Evolutionary conservation across 2,888 invertebrate genomes (phyloP).

Genomic region (Leptinotarsa juncta): DNA sequence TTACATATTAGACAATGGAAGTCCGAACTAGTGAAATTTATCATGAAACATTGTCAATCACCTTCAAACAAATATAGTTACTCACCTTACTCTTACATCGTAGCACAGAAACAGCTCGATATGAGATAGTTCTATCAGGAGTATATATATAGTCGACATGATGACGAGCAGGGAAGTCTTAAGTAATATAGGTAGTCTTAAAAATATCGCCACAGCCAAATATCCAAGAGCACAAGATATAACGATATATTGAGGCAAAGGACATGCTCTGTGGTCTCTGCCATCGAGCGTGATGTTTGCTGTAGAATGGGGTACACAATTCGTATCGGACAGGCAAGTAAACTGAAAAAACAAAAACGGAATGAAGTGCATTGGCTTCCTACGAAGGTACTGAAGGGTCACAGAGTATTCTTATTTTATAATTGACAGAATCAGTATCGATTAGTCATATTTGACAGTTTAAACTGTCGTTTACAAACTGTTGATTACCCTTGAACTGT

Average conservation of each 20-base stretch:
- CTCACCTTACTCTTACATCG: slow-evolving; percentile 81
- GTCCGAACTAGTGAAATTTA: no score
- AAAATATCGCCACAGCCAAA: slow-evolving; percentile 86
- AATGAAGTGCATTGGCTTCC: background rate
- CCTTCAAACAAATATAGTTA: slow-evolving; percentile 41
- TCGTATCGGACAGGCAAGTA: slow-evolving; percentile 71
- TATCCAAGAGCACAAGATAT: slow-evolving; percentile 87
- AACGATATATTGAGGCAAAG: slow-evolving; percentile 88
- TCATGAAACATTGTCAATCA: no score
- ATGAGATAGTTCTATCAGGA: slow-evolving; percentile 86
- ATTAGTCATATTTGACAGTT: no score
- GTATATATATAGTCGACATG: slow-evolving; percentile 83
- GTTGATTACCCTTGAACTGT: no score
- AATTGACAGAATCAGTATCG: no score
- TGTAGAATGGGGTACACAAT: slow-evolving; percentile 66
- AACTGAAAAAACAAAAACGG: slow-evolving; percentile 66
- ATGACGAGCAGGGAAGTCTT: slow-evolving; percentile 82
- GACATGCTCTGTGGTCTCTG: slow-evolving; percentile 81
- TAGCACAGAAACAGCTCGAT: slow-evolving; percentile 84
- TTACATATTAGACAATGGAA: no score
- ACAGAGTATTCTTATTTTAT: background rate
- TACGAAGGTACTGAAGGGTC: slow-evolving; percentile 7
- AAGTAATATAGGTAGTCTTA: slow-evolving; percentile 83
- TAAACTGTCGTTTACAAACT: no score
- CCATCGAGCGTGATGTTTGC: slow-evolving; percentile 69